phyloP scores from a whole-genome alignment of 2,113 vertebrate genomes.

The Neoarius graeffei region DNA sequence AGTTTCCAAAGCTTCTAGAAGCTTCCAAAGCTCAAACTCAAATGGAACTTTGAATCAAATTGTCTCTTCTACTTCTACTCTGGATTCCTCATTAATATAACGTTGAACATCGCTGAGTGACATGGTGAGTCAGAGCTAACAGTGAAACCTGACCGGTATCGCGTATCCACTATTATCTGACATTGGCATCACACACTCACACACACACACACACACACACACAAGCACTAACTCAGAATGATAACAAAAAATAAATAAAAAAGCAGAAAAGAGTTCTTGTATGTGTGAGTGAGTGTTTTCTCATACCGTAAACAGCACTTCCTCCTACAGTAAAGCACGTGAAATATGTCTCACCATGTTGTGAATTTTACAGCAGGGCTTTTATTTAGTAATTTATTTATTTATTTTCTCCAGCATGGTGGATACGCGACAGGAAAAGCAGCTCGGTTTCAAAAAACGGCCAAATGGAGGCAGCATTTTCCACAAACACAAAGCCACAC shows the following conservation, averaged over 20 bases:
- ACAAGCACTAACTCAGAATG: background rate
- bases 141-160: background rate
- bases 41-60: background rate
- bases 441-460: slow-evolving; percentile 50
- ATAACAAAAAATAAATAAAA: background rate
- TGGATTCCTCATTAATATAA: background rate
- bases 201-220: background rate
- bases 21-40: background rate
- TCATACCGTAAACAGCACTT: background rate
- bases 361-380: background rate
- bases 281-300: background rate
- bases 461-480: slow-evolving; percentile 63
- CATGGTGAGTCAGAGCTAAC: background rate
- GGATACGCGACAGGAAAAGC: slow-evolving; percentile 25
- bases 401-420: background rate
- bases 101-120: background rate
- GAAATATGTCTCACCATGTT: background rate
- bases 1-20: background rate
- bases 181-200: background rate
- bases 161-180: background rate
- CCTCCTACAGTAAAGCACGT: background rate
- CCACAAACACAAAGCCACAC: slow-evolving; percentile 22
- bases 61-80: background rate
- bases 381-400: background rate
- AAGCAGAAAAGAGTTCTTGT: background rate